These are phyloP conservation scores for Phymastichus coffea DNA, from an alignment of 1,140 invertebrate species.

Conservation along the genomic window DNA sequence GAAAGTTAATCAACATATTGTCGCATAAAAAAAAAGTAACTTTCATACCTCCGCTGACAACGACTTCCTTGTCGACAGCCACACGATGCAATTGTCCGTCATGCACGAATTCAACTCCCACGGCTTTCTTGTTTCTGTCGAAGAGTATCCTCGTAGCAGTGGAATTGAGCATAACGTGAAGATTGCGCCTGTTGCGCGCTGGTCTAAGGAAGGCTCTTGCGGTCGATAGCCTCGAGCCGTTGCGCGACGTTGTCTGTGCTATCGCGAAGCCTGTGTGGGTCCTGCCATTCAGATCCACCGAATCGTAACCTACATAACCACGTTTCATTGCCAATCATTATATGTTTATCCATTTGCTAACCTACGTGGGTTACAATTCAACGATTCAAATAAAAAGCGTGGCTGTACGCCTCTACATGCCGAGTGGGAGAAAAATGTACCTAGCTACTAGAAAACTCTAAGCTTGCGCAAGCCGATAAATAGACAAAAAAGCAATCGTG, in stretches of 20 bases:
- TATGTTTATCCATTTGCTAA: no score
- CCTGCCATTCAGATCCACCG: constrained; percentile 82
- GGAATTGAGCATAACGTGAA: constrained; percentile 76
- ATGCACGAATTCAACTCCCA: constrained; percentile 68
- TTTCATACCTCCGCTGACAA: constrained; percentile 64
- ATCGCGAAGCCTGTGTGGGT: constrained; percentile 78
- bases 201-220: constrained; percentile 82
- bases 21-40: no score
- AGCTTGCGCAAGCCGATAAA: no score
- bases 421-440: no score
- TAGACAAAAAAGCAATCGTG: no score
- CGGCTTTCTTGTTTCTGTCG: constrained; percentile 67
- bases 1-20: no score
- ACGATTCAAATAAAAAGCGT: no score
- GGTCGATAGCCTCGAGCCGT: constrained; percentile 82
- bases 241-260: constrained; percentile 83
- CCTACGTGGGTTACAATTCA: no score
- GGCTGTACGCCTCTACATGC: no score
- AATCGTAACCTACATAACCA: constrained; percentile 71
- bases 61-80: constrained; percentile 62
- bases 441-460: no score
- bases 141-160: constrained; percentile 73
- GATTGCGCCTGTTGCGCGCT: constrained; percentile 69
- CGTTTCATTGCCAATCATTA: no score
- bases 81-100: constrained; percentile 53